Base-by-base conservation (phyloP, 2,888 invertebrate species). In the Caenorhabditis wallacei region DNA sequence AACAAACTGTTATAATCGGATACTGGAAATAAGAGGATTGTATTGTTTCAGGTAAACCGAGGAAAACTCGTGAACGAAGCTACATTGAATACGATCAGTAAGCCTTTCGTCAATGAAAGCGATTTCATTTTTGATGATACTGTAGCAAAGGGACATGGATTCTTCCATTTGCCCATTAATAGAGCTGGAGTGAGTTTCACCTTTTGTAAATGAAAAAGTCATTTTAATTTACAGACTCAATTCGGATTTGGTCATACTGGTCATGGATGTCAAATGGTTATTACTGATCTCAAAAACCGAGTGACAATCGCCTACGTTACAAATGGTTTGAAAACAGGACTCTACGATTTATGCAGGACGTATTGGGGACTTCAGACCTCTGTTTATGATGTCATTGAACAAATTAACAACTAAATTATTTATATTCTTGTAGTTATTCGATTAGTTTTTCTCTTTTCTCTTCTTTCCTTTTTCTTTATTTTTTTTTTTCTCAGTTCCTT, bases 181-280 rank as follows among this genome's bases (percentile, higher is more conserved):
- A 48, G 84, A 53, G 85, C 85, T 22, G 85, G 85, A n/a, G 85
- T 86, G 20, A 61, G 86, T 54, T 40, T 40, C 4, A 13, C 11
- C 40, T 2, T 10, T 40, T 8, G 10, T 8, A 40, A 13, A 40
- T 13, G 2, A 22, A 30, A 30, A 30, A 30, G 8, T 8, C 8
- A n/a, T 40, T 75, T 8, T 1, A n/a, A 11, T 26, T 63, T 84
- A 22, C 78, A 88, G 88, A 59, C 81, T 22, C 57, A 72, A n/a
- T 84, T 75, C 56, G 71, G 84, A 11, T 82, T 88, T n/a, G 88
- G 88, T 4, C 88, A 88, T 57, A 84, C 88, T 13, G 88, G 88
- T 37, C 87, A 88, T 53, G 88, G 88, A 46, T 88, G 88, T 59
- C 88, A 88, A 54, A 85, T 84, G 72, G 84, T 87, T 2, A 75